Conservation (phyloP, 2,888 invertebrate species). For the Syrista parreyssii region DNA sequence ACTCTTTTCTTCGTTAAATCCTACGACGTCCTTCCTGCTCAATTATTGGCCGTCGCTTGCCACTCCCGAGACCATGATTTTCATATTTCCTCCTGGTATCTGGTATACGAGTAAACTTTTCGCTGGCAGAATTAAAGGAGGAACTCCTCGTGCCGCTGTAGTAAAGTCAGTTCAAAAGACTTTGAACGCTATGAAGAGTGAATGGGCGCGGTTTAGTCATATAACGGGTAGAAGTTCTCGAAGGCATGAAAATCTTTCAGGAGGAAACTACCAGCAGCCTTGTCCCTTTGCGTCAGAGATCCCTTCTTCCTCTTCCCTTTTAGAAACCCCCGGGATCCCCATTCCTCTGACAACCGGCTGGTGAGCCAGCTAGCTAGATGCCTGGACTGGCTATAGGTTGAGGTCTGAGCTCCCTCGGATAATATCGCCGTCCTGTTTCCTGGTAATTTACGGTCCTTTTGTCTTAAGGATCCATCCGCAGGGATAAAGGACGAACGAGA, state of each 20-base stretch:
- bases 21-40: neutral
- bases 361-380: neutral
- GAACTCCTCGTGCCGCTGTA: neutral
- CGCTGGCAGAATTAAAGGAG: neutral
- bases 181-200: neutral
- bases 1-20: neutral
- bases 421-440: conserved; percentile 37
- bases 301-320: neutral
- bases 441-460: conserved; percentile 45
- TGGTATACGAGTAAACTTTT: conserved; percentile 13
- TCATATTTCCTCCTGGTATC: neutral
- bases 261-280: neutral
- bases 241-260: neutral
- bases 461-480: conserved; percentile 37
- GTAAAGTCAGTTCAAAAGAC: neutral
- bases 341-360: neutral
- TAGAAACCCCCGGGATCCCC: neutral
- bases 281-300: neutral
- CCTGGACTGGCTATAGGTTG: neutral
- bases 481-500: conserved; percentile 22
- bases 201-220: neutral
- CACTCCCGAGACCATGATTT: conserved; percentile 16
- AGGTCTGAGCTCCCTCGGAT: conserved; percentile 26
- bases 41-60: neutral
- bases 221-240: neutral